Evolutionary conservation across 2,888 invertebrate genomes (phyloP), one percentile per base, ranked within the genome.

Genomic region (Drosophila colorata): DNA sequence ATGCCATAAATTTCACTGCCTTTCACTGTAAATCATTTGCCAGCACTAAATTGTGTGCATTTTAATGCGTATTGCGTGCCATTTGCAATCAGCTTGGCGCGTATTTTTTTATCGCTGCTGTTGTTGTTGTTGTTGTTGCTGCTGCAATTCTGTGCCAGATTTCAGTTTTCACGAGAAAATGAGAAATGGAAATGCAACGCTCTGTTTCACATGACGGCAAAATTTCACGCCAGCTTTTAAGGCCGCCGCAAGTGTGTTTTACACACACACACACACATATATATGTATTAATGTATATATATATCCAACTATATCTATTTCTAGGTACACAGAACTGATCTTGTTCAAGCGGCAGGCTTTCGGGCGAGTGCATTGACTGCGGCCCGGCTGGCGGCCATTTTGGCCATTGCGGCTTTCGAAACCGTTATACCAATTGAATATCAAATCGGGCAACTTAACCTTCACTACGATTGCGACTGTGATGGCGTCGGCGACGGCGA

Each of bases 1-100:
- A 78, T 87, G 73, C 89, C 72, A 84, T 80, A 78, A 88, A 88
- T 85, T 85, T 88, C 89, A 80, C 85, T 84, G 78, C 85, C 87
- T 84, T 84, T 87, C 89, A 87, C 84, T 88, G 61, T 71, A 84
- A 87, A 84, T 87, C 89, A 87, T 84, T 87, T 87, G 78, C 72
- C 72, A 43, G 74, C 51, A 70, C 68, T 77, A 69, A 79, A 74
- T 84, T 87, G 83, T 76, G 69, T 88, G 83, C 80, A 84, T 88
- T 87, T 87, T 72, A 88, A 84, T 88, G 84, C 80, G 65, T 72
- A 70, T 88, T 78, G 87, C 89, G 85, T 85, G 84, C 81, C 41
- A 59, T 66, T 68, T 66, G 64, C 69, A 72, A 82, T 81, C 78
- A 80, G 59, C 52, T 63, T 60, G 55, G 47, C 23, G 44, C 20